phyloP scores from a whole-genome alignment of 2,888 invertebrate species.

The Agrochola lychnidis region DNA sequence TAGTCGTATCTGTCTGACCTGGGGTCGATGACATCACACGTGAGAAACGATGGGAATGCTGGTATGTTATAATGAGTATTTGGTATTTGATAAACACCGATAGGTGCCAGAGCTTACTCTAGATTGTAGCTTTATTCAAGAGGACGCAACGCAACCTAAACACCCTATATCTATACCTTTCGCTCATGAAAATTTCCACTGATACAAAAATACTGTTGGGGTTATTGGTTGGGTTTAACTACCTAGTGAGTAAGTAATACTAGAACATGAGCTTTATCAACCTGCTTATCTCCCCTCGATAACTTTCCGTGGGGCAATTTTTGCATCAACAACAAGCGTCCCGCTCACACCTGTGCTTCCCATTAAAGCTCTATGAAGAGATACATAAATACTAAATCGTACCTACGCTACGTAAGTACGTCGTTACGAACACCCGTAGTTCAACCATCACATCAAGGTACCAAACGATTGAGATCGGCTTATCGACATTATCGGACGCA shows the following conservation, averaged over 20 bases:
- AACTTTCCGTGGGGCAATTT: conserved; percentile 21
- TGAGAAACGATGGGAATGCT: neutral
- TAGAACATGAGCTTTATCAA: conserved; percentile 29
- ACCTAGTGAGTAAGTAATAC: conserved; percentile 4
- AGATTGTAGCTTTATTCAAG: neutral
- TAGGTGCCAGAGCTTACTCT: neutral
- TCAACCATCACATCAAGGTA: neutral
- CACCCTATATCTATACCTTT: neutral
- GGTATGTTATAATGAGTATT: conserved; percentile 1
- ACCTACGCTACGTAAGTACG: neutral
- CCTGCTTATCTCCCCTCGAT: conserved; percentile 42
- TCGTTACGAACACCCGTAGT: neutral
- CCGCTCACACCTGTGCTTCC: neutral
- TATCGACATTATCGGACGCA: conserved; percentile 4
- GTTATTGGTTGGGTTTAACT: conserved; percentile 7
- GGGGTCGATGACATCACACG: conserved; percentile 20
- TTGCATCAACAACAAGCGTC: neutral
- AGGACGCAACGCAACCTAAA: neutral
- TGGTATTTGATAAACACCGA: neutral
- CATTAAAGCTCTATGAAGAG: neutral
- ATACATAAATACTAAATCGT: neutral
- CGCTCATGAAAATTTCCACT: neutral
- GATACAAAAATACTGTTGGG: neutral
- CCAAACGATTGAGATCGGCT: neutral
- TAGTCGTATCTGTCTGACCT: neutral